Evolutionary conservation across 2,113 vertebrate species (phyloP), one percentile per base, ranked within the genome.

Genomic region (Epinephelus moara): DNA sequence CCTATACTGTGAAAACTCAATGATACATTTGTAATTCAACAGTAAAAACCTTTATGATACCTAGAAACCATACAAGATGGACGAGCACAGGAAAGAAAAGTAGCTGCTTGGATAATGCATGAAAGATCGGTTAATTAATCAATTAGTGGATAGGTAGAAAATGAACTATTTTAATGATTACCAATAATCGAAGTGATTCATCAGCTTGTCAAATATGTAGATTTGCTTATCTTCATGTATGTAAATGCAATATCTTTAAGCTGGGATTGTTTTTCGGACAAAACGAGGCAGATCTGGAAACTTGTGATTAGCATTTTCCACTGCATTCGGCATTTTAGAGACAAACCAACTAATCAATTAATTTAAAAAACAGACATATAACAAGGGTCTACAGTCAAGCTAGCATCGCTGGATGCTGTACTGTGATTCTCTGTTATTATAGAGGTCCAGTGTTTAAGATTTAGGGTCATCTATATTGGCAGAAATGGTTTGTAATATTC

Each of bases 1-100:
- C 27, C 55, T 9, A 33, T 5, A 78, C 15, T 80, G 45, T 40
- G 47, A 81, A 82, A 76, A 42, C 75, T 80, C 57, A 14, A 37
- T 59, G 72, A 69, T 10, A 67, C 13, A 70, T 47, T 21, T 71
- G 45, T 42, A 33, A 80, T 75, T 61, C 17, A 21, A 2, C 2
- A 77, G 21, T 12, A 66, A 73, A 25, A 62, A 21, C 6, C 3
- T 40, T 40, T 7, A 47, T 12, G 55, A 21, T n/a, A 37, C 27
- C 52, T 55, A 3, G 64, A 53, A n/a, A 60, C 18, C 19, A 37
- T 25, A 60, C 25, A 62, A 30, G 25, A 9, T 47, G 53, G 19
- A 25, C 17, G 17, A 78, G 45, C 37, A 40, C 14, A 25, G 25
- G 33, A 56, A 25, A 57, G 25, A 52, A 19, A 19, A 13, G 17